Evolutionary conservation across 2,888 invertebrate genomes (phyloP).

Genomic region (Mantis religiosa): DNA sequence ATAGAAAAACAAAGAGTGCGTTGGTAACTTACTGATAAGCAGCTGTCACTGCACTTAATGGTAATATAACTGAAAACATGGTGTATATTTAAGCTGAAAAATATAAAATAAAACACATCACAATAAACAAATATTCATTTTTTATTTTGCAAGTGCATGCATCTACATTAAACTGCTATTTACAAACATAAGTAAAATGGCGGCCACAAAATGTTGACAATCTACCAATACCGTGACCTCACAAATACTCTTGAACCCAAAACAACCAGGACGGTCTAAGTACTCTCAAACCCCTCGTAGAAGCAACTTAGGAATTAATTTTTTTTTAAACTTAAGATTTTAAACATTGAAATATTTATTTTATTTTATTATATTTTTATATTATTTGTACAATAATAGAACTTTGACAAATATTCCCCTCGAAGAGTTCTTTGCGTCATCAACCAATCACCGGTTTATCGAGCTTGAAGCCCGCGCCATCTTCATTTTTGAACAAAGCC

Average conservation of each 20-base stretch:
- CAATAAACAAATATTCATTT: background rate
- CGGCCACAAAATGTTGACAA: background rate
- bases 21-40: background rate
- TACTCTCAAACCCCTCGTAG: conserved; percentile 68
- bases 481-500: conserved; percentile 78
- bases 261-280: conserved; percentile 35
- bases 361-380: conserved; percentile 7
- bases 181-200: background rate
- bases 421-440: conserved; percentile 26
- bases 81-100: background rate
- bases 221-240: background rate
- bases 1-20: no score
- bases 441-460: conserved; percentile 36
- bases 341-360: conserved; percentile 10
- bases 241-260: conserved; percentile 43
- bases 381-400: background rate
- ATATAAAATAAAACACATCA: background rate
- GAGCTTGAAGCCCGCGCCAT: conserved; percentile 59
- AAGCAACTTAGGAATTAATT: conserved; percentile 42
- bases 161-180: background rate
- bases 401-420: conserved; percentile 8
- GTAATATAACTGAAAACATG: background rate
- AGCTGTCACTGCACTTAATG: background rate
- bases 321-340: conserved; percentile 31
- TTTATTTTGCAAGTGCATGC: background rate